These are phyloP conservation scores for Trichechus manatus DNA, from an alignment of 2,113 vertebrate genomes.

Conservation along the genomic window DNA sequence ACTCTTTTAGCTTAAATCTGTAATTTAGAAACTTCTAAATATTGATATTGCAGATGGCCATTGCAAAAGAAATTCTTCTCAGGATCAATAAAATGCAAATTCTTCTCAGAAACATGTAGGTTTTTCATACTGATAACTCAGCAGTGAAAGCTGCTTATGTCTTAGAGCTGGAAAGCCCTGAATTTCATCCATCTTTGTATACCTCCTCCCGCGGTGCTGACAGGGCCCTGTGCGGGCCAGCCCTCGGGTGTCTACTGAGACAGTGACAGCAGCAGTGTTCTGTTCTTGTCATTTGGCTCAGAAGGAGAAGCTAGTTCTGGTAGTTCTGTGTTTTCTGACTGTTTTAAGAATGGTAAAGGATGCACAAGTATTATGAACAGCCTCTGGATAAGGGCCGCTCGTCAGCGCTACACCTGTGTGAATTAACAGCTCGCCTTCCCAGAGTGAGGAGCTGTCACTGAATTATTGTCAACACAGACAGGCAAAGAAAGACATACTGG, in stretches of 20 bases:
- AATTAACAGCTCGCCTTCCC: not conserved
- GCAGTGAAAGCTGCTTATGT: not conserved
- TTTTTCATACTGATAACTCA: not conserved
- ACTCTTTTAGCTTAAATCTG: not conserved
- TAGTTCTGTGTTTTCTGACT: not conserved
- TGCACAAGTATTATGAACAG: not conserved
- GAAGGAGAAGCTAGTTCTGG: not conserved
- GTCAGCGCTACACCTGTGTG: not conserved
- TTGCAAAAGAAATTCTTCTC: constrained; percentile 20
- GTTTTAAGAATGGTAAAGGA: not conserved
- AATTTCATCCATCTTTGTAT: not conserved
- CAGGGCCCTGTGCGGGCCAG: rapidly evolving
- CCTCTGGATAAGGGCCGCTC: not conserved
- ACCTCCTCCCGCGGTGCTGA: rapidly evolving
- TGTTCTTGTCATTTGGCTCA: not conserved
- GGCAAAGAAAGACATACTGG: not conserved
- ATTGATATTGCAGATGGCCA: not conserved
- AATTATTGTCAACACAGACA: not conserved
- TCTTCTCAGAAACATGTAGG: not conserved
- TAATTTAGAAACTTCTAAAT: not conserved
- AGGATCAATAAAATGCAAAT: not conserved
- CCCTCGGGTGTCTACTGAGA: not conserved
- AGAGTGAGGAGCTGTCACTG: not conserved
- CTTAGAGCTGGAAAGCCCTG: not conserved
- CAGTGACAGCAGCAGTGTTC: not conserved